phyloP scores from a whole-genome alignment of 2,888 invertebrate species.

The Tachina grossa region DNA sequence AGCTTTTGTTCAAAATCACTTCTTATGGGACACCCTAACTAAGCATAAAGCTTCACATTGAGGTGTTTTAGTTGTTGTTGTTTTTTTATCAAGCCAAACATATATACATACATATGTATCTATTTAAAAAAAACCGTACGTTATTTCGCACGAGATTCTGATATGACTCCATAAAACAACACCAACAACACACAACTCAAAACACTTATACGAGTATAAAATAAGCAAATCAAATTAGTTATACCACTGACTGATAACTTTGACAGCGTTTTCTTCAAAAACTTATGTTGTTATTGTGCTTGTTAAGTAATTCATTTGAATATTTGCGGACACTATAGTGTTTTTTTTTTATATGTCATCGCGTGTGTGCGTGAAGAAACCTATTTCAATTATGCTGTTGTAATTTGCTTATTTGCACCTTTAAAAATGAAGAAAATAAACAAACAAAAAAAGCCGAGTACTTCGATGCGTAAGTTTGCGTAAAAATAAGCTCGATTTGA shows the following conservation, averaged over 20 bases:
- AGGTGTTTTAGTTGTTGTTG: conserved; percentile 39
- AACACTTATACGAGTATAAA: conserved; percentile 22
- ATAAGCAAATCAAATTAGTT: conserved; percentile 60
- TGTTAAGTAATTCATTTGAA: conserved; percentile 28
- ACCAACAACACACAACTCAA: conserved; percentile 18
- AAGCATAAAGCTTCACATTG: conserved; percentile 41
- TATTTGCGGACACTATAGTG: conserved; percentile 22
- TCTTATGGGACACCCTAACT: conserved; percentile 29
- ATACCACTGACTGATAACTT: conserved; percentile 42
- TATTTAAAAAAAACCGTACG: conserved; percentile 28
- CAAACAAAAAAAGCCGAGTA: neutral
- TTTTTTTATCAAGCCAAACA: neutral
- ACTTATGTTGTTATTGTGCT: conserved; percentile 2
- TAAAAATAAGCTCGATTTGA: conserved; percentile 35
- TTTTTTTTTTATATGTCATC: neutral
- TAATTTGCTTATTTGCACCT: conserved; percentile 52
- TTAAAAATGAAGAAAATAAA: conserved; percentile 7
- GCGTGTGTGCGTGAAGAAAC: conserved; percentile 6
- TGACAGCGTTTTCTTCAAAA: conserved; percentile 51
- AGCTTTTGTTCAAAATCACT: neutral
- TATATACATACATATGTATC: neutral
- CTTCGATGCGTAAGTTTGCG: conserved; percentile 55
- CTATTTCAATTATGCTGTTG: conserved; percentile 44
- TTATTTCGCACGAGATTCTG: conserved; percentile 61
- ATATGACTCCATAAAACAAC: conserved; percentile 42